phyloP scores from a whole-genome alignment of 1,140 invertebrate species.

The Archivesica marissinica region DNA sequence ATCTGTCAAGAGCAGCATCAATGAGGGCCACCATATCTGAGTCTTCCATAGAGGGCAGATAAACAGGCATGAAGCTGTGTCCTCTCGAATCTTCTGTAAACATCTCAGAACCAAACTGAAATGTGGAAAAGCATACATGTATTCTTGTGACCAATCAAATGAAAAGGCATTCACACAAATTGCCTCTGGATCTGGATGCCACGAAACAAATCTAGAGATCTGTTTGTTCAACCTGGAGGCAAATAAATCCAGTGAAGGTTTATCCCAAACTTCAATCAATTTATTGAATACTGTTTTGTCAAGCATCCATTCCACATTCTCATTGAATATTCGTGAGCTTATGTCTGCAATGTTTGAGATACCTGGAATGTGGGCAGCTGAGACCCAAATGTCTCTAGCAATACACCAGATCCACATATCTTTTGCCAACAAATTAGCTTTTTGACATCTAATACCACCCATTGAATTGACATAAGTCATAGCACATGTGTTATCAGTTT shows the following conservation, averaged over 20 bases:
- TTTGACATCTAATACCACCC: conserved; percentile 9
- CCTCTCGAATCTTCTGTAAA: conserved; percentile 22
- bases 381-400: conserved; percentile 34
- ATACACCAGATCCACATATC: conserved; percentile 48
- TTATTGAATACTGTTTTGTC: not conserved
- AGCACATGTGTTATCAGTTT: conserved; percentile 13
- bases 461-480: conserved; percentile 47
- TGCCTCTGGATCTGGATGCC: conserved; percentile 58
- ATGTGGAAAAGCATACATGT: conserved; percentile 56
- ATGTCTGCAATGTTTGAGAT: conserved; percentile 36
- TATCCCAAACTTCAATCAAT: not conserved
- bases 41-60: conserved; percentile 60
- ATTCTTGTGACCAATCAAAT: conserved; percentile 4
- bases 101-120: conserved; percentile 55
- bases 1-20: conserved; percentile 21
- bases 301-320: conserved; percentile 12
- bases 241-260: conserved; percentile 53
- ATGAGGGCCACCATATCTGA: conserved; percentile 28
- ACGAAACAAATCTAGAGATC: conserved; percentile 44
- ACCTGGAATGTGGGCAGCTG: conserved; percentile 46
- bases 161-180: conserved; percentile 54
- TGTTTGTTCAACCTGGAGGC: conserved; percentile 57
- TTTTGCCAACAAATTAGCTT: not conserved
- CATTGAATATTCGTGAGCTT: conserved; percentile 34
- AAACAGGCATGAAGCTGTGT: conserved; percentile 31